Base-by-base conservation (phyloP, 2,888 invertebrate species). In the Lasiommata megera region DNA sequence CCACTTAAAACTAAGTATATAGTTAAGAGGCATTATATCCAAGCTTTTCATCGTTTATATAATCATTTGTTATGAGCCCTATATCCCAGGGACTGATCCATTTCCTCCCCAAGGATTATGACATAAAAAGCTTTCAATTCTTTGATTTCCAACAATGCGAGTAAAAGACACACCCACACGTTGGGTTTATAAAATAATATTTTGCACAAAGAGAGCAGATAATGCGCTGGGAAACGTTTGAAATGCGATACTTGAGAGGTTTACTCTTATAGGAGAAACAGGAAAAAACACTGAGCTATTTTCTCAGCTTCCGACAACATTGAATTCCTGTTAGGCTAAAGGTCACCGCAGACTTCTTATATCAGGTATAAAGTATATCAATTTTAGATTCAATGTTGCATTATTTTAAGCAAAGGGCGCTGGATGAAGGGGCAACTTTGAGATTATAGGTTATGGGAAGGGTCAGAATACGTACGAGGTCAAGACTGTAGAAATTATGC, bases 141-240 rank as follows among this genome's bases (percentile, higher is more conserved):
- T 46, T 46, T 46, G 16, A 16, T 16, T 46, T 12, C 16, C 29
- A 16, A 46, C 46, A 46, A 46, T 31, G 46, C 11, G 23, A 43
- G 17, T n/a, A 11, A 40, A 7, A 23, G 23, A 23, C 34, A 28
- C 29, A 28, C n/a, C 0, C 43, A 43, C 28, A 29, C 29, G 31
- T 31, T 36, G 18, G 41, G 54, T 40, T 51, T 31, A 52, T 31
- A 47, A 47, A 47, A 57, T 54, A 54, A 54, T 57, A 55, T 54
- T 54, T 57, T 46, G 64, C 65, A 73, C 72, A 68, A 70, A 73
- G 71, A 73, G 68, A 72, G 69, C 72, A 70, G 68, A 72, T 78
- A 79, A 80, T 75, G 69, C 69, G 73, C 77, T 72, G 65, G 73
- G 75, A 74, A 77, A 79, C 71, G 74, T 74, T 70, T 67, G 72